Conservation (phyloP, 2,113 vertebrate species). For the Nothobranchius furzeri region DNA sequence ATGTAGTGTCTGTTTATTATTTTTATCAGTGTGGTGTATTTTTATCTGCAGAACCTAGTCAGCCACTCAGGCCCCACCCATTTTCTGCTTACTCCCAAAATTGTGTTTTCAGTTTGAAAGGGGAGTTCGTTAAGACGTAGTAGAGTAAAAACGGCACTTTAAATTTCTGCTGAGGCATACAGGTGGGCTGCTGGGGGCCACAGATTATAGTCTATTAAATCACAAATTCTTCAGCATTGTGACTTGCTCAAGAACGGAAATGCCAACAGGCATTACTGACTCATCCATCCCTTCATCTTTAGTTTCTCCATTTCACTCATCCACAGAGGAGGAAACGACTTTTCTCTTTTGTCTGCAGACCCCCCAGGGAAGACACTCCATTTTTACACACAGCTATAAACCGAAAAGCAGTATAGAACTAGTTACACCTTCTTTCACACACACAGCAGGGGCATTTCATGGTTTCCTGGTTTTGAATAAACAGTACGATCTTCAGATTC, state of each 20-base stretch:
- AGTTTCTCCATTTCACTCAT: constrained; percentile 25
- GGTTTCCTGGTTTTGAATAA: not conserved
- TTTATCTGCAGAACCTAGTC: no score
- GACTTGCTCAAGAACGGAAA: constrained; percentile 37
- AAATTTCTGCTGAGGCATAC: constrained; percentile 18
- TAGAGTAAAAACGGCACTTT: constrained; percentile 24
- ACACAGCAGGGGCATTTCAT: not conserved
- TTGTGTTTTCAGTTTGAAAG: constrained; percentile 1
- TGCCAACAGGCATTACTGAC: constrained; percentile 54
- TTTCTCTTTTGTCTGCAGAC: constrained; percentile 4
- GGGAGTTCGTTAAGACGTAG: constrained; percentile 35
- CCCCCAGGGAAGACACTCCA: constrained; percentile 3
- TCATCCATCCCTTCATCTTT: constrained; percentile 27
- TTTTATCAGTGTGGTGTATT: no score
- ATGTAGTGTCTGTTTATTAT: no score
- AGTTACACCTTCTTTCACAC: not conserved
- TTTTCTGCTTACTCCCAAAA: not conserved
- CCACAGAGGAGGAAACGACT: constrained; percentile 1
- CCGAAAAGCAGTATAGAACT: not conserved
- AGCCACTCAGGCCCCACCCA: no score
- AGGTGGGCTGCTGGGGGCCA: constrained; percentile 44
- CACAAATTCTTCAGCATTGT: constrained; percentile 12
- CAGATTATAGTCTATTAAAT: constrained; percentile 41
- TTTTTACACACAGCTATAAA: constrained; percentile 2
- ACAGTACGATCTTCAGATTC: no score